Conservation (phyloP, 2,113 vertebrate genomes). For the Zapornia atra region DNA sequence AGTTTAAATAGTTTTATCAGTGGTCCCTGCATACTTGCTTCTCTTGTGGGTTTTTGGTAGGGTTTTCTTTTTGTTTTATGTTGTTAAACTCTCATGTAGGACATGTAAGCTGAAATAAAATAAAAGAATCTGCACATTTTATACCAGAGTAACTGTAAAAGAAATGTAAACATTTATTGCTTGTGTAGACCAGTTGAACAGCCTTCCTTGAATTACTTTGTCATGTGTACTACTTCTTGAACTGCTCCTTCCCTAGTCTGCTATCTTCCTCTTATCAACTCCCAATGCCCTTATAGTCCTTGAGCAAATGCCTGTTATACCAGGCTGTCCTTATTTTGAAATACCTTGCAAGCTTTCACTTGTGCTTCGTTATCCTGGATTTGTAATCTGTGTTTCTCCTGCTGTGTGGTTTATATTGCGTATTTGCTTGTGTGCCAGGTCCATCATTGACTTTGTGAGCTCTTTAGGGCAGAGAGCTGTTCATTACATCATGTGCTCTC, state of each 20-base stretch:
- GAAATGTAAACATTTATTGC: background rate
- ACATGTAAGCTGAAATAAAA: background rate
- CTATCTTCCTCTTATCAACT: background rate
- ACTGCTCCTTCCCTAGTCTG: background rate
- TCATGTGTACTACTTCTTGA: background rate
- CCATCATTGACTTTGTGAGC: background rate
- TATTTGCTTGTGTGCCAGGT: constrained; percentile 29
- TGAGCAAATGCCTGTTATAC: constrained; percentile 30
- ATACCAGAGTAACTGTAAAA: background rate
- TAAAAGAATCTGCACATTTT: background rate
- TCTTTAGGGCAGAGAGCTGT: background rate
- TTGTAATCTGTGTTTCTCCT: constrained; percentile 1
- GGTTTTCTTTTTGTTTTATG: background rate
- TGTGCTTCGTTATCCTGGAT: constrained; percentile 42
- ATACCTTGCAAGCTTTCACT: constrained; percentile 60
- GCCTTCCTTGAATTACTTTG: background rate
- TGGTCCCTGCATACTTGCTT: background rate
- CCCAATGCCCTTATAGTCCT: background rate
- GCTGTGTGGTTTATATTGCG: background rate
- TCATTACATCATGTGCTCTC: background rate
- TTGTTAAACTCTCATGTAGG: background rate
- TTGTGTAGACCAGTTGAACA: background rate
- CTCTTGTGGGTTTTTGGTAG: background rate
- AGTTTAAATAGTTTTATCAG: background rate
- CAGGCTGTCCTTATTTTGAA: constrained; percentile 47